These are phyloP conservation scores for Nylanderia fulva DNA, from an alignment of 1,140 invertebrate species.

Conservation along the genomic window DNA sequence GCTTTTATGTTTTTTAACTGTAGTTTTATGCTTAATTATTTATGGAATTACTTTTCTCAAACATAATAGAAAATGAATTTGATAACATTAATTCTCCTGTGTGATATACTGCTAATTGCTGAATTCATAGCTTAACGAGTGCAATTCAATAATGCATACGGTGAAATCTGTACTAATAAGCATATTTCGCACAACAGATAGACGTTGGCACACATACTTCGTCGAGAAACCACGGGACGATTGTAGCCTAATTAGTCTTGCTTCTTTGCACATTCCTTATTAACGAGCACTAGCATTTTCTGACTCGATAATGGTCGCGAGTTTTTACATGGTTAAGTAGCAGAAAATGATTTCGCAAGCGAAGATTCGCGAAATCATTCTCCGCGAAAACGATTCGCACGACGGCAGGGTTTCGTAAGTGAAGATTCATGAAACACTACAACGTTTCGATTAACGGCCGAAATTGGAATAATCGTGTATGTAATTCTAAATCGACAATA, in stretches of 20 bases:
- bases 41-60: neutral
- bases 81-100: neutral
- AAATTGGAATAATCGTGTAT: conserved; percentile 50
- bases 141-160: neutral
- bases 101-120: conserved; percentile 10
- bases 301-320: conserved; percentile 19
- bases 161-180: conserved; percentile 16
- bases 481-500: conserved; percentile 25
- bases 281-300: neutral
- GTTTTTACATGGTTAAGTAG: no score
- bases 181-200: neutral
- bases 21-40: neutral
- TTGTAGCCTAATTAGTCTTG: conserved; percentile 59
- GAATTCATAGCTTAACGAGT: neutral
- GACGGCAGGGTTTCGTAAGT: neutral
- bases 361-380: neutral
- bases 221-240: conserved; percentile 38
- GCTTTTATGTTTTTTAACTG: neutral
- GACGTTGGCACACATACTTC: neutral
- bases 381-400: neutral
- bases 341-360: neutral
- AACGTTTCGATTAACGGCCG: neutral
- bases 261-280: neutral
- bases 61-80: neutral
- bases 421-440: neutral